Percentiles rank a stretch among this genome's conserved stretches.
Conservation (phyloP, 2,888 invertebrate species). For the Cecidostiba fungosa region DNA sequence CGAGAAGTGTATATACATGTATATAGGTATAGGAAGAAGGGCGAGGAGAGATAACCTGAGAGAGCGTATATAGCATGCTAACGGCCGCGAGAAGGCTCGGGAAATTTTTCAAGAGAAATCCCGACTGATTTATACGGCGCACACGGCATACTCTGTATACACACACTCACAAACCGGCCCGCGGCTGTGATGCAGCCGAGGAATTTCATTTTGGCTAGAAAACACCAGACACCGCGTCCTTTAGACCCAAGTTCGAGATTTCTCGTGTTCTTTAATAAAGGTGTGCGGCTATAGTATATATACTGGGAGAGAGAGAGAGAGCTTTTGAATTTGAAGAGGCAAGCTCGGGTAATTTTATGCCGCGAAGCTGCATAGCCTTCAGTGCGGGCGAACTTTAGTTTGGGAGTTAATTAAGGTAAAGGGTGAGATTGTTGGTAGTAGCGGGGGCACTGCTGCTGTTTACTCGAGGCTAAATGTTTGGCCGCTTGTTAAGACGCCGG, state of each 20-base stretch:
- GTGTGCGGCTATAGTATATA: neutral
- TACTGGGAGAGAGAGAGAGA: neutral
- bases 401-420: conserved; percentile 40
- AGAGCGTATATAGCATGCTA: neutral
- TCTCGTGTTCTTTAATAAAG: conserved; percentile 51
- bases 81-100: conserved; percentile 54
- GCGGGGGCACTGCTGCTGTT: neutral
- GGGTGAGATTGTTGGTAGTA: neutral
- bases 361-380: conserved; percentile 1
- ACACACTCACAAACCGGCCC: neutral
- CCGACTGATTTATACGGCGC: conserved; percentile 67
- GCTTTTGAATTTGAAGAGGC: conserved; percentile 1
- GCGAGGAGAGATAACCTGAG: neutral
- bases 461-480: conserved; percentile 21
- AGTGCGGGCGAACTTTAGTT: neutral
- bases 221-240: conserved; percentile 5
- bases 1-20: neutral
- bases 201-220: conserved; percentile 73
- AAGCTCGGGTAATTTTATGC: conserved; percentile 22
- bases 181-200: conserved; percentile 59
- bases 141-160: conserved; percentile 29
- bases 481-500: neutral
- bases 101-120: conserved; percentile 71
- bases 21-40: neutral
- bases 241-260: conserved; percentile 30